Base-by-base conservation (phyloP, 2,888 invertebrate genomes). In the Drosophila mettleri region DNA sequence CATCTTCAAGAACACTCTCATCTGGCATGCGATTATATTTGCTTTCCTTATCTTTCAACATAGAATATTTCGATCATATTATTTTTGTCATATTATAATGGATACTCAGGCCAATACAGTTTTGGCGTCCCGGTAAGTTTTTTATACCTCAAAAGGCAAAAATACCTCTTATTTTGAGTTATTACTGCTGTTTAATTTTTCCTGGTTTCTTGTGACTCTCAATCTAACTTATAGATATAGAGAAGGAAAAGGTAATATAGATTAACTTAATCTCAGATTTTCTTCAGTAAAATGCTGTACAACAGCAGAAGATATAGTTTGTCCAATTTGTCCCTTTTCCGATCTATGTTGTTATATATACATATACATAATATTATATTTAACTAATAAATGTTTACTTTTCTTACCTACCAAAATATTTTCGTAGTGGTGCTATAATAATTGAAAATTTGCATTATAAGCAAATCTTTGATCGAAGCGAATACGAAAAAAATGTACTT, bases 1-100 rank as follows among this genome's bases (percentile, higher is more conserved):
- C 16, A 66, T 88, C 12, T 97, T 96, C 82, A 93, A 95, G 45
- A 87, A 93, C 5, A 91, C 93, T 57, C 93, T 96, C 86, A 93
- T 96, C 4, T 99, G 98, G 98, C 99, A 99, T 90, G 96, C 96
- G 3, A 94, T 98, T 41, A 99, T 98, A 90, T 98, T 99, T 91
- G 96, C 95, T 0, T 98, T 98, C 92, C 94, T 99, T 7, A 94
- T 99, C 46, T 93, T 99, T 69, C 98, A 99, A 92, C 94, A 96
- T 78, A 94, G 99, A 71, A 94, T 99, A 52, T 99, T 99, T 93
- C 95, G 96, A 83, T 98, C 98, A 79, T 97, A 97, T 92, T 99
- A 99, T 93, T 99, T 99, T 93, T 97, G 98, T 90, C 97, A 99
- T 91, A 96, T 99, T 70, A 96, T 99, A 34, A 96, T 97, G 90